Base-by-base conservation (phyloP, 1,140 invertebrate genomes). In the Drosophila santomea region DNA sequence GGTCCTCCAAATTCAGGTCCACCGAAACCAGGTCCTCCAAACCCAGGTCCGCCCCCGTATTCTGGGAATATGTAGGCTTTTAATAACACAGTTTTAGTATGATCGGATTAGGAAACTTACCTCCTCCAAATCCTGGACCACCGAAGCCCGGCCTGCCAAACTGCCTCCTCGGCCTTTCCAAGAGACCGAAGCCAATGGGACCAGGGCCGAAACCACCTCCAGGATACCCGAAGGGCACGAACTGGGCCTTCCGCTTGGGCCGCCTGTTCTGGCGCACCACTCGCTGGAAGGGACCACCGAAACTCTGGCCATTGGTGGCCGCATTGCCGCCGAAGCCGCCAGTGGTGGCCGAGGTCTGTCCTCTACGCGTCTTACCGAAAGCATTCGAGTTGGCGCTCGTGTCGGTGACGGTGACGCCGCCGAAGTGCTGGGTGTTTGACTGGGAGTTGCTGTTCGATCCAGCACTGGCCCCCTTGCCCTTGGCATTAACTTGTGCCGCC, bases 311-410 rank as follows among this genome's bases (percentile, higher is more conserved):
- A 28, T 74, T 67, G 4, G 90, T 84, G 20, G 51, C 39, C 0
- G 85, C 80, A 44, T 48, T 85, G 45, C 83, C 80, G 0, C 68
- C 80, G 4, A 91, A 88, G 3, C 90, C 90, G 5, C 44, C 78
- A 0, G 90, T 67, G 36, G 50, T 71, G 2, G 90, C 91, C 12
- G 80, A 78, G 3, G 90, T 92, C 72, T 91, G 89, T 1, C 91
- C 91, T 0, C 71, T 54, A 2, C 74, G 55, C 0, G 77, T 43
- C 15, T 78, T 74, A 14, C 91, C 91, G 1, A 72, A 74, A 35
- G 91, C 91, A 43, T 91, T 91, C 17, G 91, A 92, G 7, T 85
- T 77, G 39, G 78, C 72, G 4, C 59, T 32, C 0, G 91, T 90
- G 4, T 91, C 78, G 2, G 80, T 78, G 1, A 92, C 76, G 35